Base-by-base conservation (phyloP, 2,113 vertebrate species). In the Malurus elegans region DNA sequence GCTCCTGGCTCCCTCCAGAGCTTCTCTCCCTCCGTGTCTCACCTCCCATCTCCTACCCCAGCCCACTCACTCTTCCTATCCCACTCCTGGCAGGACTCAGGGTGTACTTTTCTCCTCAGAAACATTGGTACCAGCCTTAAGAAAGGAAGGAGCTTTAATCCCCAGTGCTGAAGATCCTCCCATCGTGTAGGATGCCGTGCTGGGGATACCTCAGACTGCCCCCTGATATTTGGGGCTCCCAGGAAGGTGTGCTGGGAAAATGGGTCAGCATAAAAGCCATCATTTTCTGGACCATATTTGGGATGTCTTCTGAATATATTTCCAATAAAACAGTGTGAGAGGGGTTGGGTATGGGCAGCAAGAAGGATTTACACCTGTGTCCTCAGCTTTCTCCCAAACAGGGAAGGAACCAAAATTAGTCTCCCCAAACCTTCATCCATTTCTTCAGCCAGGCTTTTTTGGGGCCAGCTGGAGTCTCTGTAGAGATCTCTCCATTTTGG, bases 61-160 rank as follows among this genome's bases (percentile, higher is more conserved):
- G 54, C 10, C 15, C 29, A 56, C 12, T 14, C 0, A 0, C 10
- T 54, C 3, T 0, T 44, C n/a, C 50, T 48, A 24, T 36, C 9
- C 18, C 5, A 3, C n/a, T 78, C 28, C 69, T 8, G 25, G 8
- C 7, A 40, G 48, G 26, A 61, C 36, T 44, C 79, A 70, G 15
- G 23, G 31, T 9, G 61, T 12, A 13, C 16, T 76, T 24, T 28
- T 56, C n/a, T 73, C 54, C 54, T 70, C n/a, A 32, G 64, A 73
- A 90, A 48, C 20, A 44, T 4, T 9, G 8, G 3, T 11, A 31
- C 7, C 15, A 79, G 18, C 7, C 69, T 65, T 44, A 64, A 70
- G 54, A 84, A 76, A 73, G 31, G 50, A 61, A n/a, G 20, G 8
- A 70, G 2, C 19, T 47, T n/a, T 44, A 69, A 61, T 8, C 17